Percentiles rank a stretch among this genome's conserved stretches.
phyloP scores from a whole-genome alignment of 2,113 vertebrate genomes.

The Etia nguti region DNA sequence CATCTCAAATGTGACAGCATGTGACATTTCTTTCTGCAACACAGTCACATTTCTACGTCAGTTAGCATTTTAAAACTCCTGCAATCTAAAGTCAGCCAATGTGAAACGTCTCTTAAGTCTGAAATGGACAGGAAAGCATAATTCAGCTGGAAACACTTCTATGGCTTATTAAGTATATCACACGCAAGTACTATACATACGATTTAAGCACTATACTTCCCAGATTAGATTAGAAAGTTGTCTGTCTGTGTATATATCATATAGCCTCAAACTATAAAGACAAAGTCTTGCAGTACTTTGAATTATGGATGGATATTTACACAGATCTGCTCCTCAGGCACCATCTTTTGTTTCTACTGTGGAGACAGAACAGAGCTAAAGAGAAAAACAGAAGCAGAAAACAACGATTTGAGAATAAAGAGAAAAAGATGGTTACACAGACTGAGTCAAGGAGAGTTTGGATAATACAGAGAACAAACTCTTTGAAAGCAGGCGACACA shows the following conservation, averaged over 20 bases:
- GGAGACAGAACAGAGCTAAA: neutral
- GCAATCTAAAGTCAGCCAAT: neutral
- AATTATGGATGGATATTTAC: constrained; percentile 59
- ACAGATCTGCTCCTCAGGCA: constrained; percentile 16
- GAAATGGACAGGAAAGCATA: neutral
- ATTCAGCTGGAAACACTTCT: neutral
- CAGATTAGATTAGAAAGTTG: neutral
- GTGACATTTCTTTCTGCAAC: neutral
- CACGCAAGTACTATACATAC: neutral
- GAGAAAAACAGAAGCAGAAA: neutral
- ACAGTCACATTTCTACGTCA: neutral
- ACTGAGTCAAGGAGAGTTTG: neutral
- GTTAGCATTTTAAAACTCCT: neutral
- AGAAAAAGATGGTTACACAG: neutral
- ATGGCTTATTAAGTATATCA: neutral
- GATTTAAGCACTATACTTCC: neutral
- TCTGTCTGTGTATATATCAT: constrained; percentile 18
- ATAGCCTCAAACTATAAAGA: constrained; percentile 10
- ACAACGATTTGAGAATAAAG: neutral
- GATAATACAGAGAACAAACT: neutral
- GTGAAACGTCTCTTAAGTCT: neutral
- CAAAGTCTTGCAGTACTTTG: constrained; percentile 13
- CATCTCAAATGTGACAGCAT: neutral
- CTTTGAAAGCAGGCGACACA: neutral
- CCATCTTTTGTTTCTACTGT: constrained; percentile 19